Base-by-base conservation (phyloP, 1,140 invertebrate species). In the Hydropsyche tenuis region DNA sequence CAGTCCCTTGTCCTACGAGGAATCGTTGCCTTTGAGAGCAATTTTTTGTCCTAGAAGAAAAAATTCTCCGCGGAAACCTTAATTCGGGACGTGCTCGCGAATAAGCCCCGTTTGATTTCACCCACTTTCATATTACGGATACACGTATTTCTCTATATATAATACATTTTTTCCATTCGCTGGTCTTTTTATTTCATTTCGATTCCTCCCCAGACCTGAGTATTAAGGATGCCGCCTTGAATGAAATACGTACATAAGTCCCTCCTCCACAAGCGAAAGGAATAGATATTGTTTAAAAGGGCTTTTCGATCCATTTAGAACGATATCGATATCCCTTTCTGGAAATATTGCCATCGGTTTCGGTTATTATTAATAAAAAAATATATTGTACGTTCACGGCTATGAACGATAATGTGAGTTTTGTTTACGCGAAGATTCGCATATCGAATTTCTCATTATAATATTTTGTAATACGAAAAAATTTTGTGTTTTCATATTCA, bases 1-100 rank as follows among this genome's bases (percentile, higher is more conserved):
- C 30, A 4, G 3, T 37, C 9, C 30, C 30, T 37, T 37, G 30
- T 37, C 3, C 9, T 37, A 37, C 30, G 30, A 37, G 30, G 3
- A 37, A 3, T 37, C 3, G 30, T 37, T 9, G 30, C 30, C 30
- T 37, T 37, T 37, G 30, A 37, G 30, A 37, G 30, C 30, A 9
- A 9, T 37, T 37, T 37, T 37, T 37, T 37, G 3, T 37, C 9
- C 3, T 37, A 37, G 3, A 3, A 3, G 30, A 37, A 37, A 9
- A 37, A 37, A 4, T 37, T 37, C 9, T 37, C 48, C 27, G 16
- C 25, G 25, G 27, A 63, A 63, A 16, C 60, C 23, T 63, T 63
- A 63, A 63, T 63, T 63, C 60, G 23, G 27, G 14, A 63, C 60
- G 60, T 63, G 60, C 60, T 63, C 60, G 60, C 23, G 60, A 63